These are phyloP conservation scores for Labeo rohita DNA, from an alignment of 2,113 vertebrate genomes.

Conservation along the genomic window DNA sequence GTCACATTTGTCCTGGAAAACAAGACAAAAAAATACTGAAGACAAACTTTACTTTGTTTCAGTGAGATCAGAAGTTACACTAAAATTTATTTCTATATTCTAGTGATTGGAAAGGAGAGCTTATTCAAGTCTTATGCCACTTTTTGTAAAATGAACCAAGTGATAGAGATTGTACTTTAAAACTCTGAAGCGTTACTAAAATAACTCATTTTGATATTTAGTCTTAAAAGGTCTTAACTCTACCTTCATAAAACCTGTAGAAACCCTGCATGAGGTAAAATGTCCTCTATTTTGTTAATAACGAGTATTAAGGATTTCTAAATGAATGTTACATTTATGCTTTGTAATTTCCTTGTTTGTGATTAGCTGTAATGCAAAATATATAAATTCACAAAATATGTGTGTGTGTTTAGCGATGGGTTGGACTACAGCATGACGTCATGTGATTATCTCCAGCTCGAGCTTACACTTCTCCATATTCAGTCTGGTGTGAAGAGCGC, in stretches of 20 bases:
- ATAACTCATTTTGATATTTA: not conserved
- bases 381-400: not conserved
- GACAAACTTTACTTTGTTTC: too few relatives aligned
- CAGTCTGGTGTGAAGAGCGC: constrained; percentile 18
- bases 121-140: too few relatives aligned
- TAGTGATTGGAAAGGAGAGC: too few relatives aligned
- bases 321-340: not conserved
- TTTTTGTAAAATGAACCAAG: too few relatives aligned
- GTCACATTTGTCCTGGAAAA: too few relatives aligned
- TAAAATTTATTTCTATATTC: too few relatives aligned
- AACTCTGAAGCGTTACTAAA: too few relatives aligned
- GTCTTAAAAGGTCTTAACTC: not conserved
- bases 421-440: constrained; percentile 50
- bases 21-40: too few relatives aligned
- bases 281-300: too few relatives aligned
- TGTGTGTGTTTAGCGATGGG: constrained; percentile 27
- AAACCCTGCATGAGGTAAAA: not conserved
- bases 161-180: not conserved
- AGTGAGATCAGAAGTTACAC: too few relatives aligned
- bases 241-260: not conserved
- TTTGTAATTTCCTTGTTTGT: not conserved
- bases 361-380: not conserved
- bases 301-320: not conserved
- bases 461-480: constrained; percentile 30
- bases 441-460: constrained; percentile 38